Evolutionary conservation across 2,113 vertebrate genomes (phyloP).

Genomic region (Regulus satrapa): DNA sequence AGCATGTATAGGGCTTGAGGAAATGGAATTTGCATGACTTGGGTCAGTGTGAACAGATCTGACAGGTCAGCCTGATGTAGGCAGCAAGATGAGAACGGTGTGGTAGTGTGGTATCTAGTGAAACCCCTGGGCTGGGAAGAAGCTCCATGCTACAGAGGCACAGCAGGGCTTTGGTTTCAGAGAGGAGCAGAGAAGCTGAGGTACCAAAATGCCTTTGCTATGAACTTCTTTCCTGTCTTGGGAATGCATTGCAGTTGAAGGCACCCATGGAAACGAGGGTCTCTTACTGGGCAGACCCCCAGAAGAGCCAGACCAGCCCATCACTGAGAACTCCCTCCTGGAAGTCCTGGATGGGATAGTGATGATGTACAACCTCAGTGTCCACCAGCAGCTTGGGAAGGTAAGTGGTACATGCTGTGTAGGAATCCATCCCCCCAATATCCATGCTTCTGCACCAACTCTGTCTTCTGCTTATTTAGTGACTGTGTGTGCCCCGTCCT

Average conservation of each 20-base stretch:
- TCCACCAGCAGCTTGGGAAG: conserved; percentile 98
- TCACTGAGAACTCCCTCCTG: conserved; percentile 92
- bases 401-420: conserved; percentile 43
- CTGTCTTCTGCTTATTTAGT: background rate
- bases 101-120: background rate
- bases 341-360: conserved; percentile 91
- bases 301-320: conserved; percentile 86
- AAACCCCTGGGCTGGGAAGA: background rate
- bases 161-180: background rate
- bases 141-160: background rate
- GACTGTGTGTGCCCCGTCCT: background rate
- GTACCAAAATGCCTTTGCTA: background rate
- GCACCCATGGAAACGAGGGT: conserved; percentile 89
- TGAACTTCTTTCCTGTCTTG: background rate
- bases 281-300: conserved; percentile 90
- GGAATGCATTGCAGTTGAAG: conserved; percentile 81
- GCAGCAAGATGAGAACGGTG: background rate
- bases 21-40: background rate
- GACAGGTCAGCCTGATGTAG: background rate
- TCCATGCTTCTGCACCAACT: background rate
- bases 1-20: background rate
- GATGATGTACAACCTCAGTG: conserved; percentile 98
- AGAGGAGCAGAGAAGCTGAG: background rate
- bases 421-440: background rate
- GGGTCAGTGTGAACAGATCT: background rate